Percentiles rank a stretch among this genome's conserved stretches.
These are phyloP conservation scores for Perca fluviatilis DNA, from an alignment of 2,113 vertebrate species.

Conservation along the genomic window DNA sequence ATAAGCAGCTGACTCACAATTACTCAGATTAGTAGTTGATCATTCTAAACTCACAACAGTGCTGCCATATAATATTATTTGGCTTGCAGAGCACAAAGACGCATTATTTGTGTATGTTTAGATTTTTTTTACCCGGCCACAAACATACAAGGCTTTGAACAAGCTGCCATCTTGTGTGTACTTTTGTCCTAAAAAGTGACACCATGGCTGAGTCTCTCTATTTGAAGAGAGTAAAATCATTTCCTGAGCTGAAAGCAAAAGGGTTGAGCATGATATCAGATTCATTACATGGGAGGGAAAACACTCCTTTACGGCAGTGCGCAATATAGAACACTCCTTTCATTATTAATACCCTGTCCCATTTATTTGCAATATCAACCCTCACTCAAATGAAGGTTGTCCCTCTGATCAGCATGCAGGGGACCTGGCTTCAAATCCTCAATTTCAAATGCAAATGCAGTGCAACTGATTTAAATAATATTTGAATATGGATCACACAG, in stretches of 20 bases:
- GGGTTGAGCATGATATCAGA: conserved; percentile 62
- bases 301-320: conserved; percentile 28
- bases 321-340: conserved; percentile 62
- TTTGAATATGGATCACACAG: conserved; percentile 86
- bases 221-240: conserved; percentile 53
- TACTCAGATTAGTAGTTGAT: background rate
- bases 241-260: conserved; percentile 52
- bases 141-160: conserved; percentile 9
- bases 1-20: background rate
- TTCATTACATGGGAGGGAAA: conserved; percentile 65
- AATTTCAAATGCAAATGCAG: conserved; percentile 86
- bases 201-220: conserved; percentile 28
- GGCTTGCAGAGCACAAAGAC: background rate
- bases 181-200: conserved; percentile 41
- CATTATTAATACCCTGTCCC: conserved; percentile 69
- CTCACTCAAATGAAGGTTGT: conserved; percentile 71
- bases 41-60: background rate
- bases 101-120: background rate
- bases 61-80: background rate
- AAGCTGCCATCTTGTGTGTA: conserved; percentile 32
- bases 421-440: conserved; percentile 82
- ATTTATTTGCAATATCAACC: conserved; percentile 77
- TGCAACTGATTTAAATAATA: conserved; percentile 84
- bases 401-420: conserved; percentile 82
- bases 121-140: background rate